Percentiles rank a stretch among this genome's conserved stretches.
Evolutionary conservation across 2,113 vertebrate genomes (phyloP).

Genomic region (Sapayoa aenigma): DNA sequence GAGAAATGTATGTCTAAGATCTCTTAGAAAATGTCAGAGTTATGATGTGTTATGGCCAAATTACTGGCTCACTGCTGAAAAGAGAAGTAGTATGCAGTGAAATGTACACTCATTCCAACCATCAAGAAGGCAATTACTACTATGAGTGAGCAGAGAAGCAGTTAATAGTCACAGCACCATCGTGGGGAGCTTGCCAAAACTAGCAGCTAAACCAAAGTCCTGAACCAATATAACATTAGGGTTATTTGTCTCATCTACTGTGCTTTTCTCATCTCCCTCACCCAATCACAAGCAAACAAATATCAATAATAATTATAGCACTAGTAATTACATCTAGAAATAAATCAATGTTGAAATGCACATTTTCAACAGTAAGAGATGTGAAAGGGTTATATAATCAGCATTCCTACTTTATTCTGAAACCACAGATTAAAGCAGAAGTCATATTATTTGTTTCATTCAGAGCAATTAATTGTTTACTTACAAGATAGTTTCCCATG

Average conservation of each 20-base stretch:
- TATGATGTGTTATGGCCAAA: constrained; percentile 10
- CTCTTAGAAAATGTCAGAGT: neutral
- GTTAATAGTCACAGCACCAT: neutral
- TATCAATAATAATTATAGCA: neutral
- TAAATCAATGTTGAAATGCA: neutral
- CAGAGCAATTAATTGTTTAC: neutral
- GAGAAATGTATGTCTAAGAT: neutral
- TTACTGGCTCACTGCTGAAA: neutral
- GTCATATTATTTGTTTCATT: neutral
- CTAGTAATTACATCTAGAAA: neutral
- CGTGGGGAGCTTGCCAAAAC: neutral
- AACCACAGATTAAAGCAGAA: neutral
- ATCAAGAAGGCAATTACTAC: neutral
- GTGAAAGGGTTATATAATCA: neutral
- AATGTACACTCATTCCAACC: neutral
- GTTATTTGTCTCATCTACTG: neutral
- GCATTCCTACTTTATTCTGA: neutral
- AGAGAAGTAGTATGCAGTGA: neutral
- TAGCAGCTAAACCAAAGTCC: neutral
- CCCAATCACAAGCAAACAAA: neutral
- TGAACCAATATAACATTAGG: neutral
- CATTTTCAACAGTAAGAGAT: neutral
- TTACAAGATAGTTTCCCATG: neutral
- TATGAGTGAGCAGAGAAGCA: constrained; percentile 4
- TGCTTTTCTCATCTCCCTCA: neutral